Base-by-base conservation (phyloP, 1,140 invertebrate species). In the Drosophila ercepeae region DNA sequence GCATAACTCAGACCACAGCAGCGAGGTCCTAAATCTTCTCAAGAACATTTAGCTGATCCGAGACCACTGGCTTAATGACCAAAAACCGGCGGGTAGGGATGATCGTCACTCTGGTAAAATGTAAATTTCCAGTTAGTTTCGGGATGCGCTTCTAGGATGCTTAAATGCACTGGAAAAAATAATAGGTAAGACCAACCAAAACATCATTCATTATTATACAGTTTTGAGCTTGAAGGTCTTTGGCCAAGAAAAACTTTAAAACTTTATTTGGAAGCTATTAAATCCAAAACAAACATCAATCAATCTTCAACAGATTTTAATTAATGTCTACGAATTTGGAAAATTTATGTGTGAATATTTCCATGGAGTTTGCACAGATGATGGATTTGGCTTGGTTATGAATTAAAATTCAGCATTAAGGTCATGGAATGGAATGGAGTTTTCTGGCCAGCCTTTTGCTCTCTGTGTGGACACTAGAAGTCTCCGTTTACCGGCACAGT, bases 401-500 rank as follows among this genome's bases (percentile, higher is more conserved):
- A 9, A 23, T 50, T 49, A 36, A 6, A 29, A 36, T 34, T 49
- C 14, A 18, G 19, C 48, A 55, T 29, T 1, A 0, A 25, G 25
- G 32, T 58, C 29, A 25, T 44, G 2, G 21, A 7, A 11, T 39
- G 36, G n/a, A 1, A 32, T 29, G 9, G 9, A 1, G 11, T n/a
- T 25, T 58, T 36, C 16, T 7, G 1, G 2, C 2, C n/a, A 9
- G n/a, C 36, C 60, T 60, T 60, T 64, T 29, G 16, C 19, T 27
- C 42, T 61, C 69, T 59, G 68, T 42, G 45, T 49, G 54, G 53
- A 19, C 46, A 51, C 51, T 53, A 44, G 75, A 65, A 78, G 68
- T 68, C 36, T 86, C 72, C 81, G 78, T 79, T 84, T 88, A 70
- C 82, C 61, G 55, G 53, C 74, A 42, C n/a, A 88, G 82, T 88